Evolutionary conservation across 2,797 vertebrate genomes (phyloP).

Genomic region (Spheniscus humboldti): DNA sequence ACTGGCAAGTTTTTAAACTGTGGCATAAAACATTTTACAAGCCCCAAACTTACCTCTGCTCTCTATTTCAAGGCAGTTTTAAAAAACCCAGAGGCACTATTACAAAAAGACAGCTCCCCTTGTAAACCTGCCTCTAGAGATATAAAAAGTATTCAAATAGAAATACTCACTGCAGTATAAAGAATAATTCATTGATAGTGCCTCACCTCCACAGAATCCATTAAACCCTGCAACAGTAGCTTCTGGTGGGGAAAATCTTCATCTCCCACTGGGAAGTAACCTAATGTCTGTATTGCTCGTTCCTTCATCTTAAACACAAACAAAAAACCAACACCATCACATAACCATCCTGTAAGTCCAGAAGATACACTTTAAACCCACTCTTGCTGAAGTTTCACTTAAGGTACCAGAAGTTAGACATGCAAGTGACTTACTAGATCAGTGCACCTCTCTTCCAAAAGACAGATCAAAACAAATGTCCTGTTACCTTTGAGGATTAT

Average conservation of each 20-base stretch:
- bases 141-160: not conserved
- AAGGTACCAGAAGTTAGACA: not conserved
- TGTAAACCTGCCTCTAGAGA: not conserved
- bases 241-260: conserved; percentile 93
- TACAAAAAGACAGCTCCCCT: not conserved
- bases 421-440: not conserved
- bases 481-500: not conserved
- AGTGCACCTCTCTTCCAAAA: not conserved
- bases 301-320: conserved; percentile 89
- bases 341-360: not conserved
- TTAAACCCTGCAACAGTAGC: conserved; percentile 91
- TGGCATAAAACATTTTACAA: not conserved
- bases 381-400: not conserved
- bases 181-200: not conserved
- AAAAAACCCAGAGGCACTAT: not conserved
- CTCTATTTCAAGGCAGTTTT: not conserved
- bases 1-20: not conserved
- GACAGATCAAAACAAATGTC: not conserved
- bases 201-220: conserved; percentile 98
- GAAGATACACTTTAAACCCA: not conserved
- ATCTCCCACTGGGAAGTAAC: conserved; percentile 95
- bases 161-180: not conserved
- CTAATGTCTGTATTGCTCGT: conserved; percentile 90
- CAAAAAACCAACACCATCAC: not conserved
- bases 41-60: not conserved